phyloP scores from a whole-genome alignment of 2,888 invertebrate species.

The Drosophila formosana region DNA sequence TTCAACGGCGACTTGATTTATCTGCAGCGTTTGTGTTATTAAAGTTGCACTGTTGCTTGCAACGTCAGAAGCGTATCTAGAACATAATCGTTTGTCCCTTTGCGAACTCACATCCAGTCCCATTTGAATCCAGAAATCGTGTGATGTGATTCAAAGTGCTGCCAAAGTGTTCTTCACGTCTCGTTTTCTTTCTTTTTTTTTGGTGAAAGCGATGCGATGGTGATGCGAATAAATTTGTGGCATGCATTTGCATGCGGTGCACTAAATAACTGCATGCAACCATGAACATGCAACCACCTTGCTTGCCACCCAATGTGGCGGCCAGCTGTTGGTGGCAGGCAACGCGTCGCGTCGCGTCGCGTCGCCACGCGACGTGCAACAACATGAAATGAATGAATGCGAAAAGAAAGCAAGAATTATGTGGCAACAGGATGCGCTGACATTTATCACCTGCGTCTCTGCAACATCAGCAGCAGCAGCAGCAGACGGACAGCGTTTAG shows the following conservation, averaged over 20 bases:
- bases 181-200: not conserved
- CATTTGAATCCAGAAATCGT: conserved; percentile 1
- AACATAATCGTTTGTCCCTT: not conserved
- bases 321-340: conserved; percentile 45
- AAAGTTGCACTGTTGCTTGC: not conserved
- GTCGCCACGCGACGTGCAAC: conserved; percentile 27
- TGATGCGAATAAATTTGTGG: conserved; percentile 40
- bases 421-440: conserved; percentile 79
- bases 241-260: conserved; percentile 32
- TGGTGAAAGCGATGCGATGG: conserved; percentile 7
- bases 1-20: not conserved
- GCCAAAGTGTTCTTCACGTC: conserved; percentile 4
- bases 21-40: not conserved
- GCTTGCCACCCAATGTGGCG: not conserved
- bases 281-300: not conserved
- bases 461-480: not conserved
- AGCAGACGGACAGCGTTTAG: conserved; percentile 1
- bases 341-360: not conserved
- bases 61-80: not conserved
- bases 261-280: conserved; percentile 38
- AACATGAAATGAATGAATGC: conserved; percentile 52
- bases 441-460: conserved; percentile 72
- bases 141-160: conserved; percentile 6
- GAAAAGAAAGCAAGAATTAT: conserved; percentile 59
- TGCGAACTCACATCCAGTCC: not conserved